Base-by-base conservation (phyloP, 2,113 vertebrate species). In the Spermophilus dauricus region DNA sequence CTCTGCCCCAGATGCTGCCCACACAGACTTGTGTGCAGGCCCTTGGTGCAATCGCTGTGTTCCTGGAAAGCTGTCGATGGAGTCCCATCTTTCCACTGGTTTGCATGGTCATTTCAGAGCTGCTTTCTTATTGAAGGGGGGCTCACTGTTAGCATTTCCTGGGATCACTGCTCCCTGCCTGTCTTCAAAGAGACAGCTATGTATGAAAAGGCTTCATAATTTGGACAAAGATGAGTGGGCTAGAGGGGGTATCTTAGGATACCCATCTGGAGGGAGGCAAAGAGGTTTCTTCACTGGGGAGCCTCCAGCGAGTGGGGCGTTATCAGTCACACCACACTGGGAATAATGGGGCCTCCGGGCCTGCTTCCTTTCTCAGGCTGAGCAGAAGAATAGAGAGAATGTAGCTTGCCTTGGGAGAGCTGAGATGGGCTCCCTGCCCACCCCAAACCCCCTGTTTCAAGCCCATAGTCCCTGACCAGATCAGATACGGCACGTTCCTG, bases 401-500 rank as follows among this genome's bases (percentile, higher is more conserved):
- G 56, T 10, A 77, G 58, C 70, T 84, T 58, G 28, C 96, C 86
- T 30, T 30, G 42, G 22, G 88, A 78, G 14, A 86, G 65, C 16
- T 58, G 86, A 89, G 80, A 93, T 94, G 95, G 97, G 97, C 95
- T 87, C 51, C 53, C 26, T 97, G 97, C 97, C 97, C 81, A 80
- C 81, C 26, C 34, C 45, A 51, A 96, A 51, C 80, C 93, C 90
- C 96, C 78, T 39, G 80, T 91, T 89, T 63, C 63, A 89, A 95
- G 86, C 61, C 89, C 86, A 45, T 58, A 84, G 76, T 56, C 32
- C 58, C 89, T 76, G 86, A 80, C 89, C 48, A 75, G 95, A 98
- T 98, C 93, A 98, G 98, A 98, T 98, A 98, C 84, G 94, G 97
- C 98, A 97, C 97, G 76, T 97, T 97, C 69, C 72, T 94, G 89